Evolutionary conservation across 2,888 invertebrate species (phyloP).

Genomic region (Cremastinae sp.): DNA sequence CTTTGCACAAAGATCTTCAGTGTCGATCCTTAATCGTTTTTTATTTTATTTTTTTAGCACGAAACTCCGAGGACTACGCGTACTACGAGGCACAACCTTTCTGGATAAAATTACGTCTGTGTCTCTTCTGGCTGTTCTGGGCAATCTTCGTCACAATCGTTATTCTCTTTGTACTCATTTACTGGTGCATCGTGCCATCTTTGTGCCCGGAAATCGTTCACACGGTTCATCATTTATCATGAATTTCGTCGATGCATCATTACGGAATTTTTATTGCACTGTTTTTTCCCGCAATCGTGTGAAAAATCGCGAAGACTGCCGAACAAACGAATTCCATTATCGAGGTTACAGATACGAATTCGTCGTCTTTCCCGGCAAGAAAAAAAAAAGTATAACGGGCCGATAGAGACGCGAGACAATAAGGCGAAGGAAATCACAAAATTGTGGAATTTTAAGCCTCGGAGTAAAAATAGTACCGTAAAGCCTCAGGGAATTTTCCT

Average conservation of each 20-base stretch:
- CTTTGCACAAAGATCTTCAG: neutral
- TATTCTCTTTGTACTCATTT: constrained; percentile 65
- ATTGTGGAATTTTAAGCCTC: constrained; percentile 7
- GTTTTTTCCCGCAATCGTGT: constrained; percentile 2
- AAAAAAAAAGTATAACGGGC: neutral
- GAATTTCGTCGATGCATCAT: constrained; percentile 6
- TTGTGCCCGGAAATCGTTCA: constrained; percentile 48
- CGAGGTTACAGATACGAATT: neutral
- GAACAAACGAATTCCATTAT: no score
- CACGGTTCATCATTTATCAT: constrained; percentile 13
- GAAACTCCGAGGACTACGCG: constrained; percentile 65
- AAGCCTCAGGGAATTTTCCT: neutral
- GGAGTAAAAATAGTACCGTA: neutral
- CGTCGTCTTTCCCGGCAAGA: constrained; percentile 9
- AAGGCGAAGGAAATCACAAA: constrained; percentile 30
- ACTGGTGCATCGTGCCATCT: constrained; percentile 63
- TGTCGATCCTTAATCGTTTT: neutral
- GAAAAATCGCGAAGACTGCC: neutral
- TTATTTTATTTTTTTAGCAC: constrained; percentile 63
- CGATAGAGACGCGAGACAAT: neutral
- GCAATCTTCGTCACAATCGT: constrained; percentile 66
- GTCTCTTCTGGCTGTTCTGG: constrained; percentile 74
- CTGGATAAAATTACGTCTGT: constrained; percentile 71
- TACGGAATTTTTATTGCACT: neutral
- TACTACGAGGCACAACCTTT: constrained; percentile 67